These are phyloP conservation scores for Halocynthia aurantium DNA, from an alignment of 23 tunicate species.

Conservation along the genomic window DNA sequence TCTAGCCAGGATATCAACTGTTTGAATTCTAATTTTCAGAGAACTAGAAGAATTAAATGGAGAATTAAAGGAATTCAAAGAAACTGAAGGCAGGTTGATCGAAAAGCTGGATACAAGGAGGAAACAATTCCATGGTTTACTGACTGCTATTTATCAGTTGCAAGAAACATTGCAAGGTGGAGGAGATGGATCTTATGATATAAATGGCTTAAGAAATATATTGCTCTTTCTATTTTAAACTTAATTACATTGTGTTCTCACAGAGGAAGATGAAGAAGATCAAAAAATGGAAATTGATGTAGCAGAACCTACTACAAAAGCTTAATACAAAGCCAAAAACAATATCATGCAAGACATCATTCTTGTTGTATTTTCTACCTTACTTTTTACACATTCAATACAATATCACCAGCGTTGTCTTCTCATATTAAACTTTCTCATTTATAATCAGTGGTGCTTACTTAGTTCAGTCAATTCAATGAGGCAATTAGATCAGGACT, in stretches of 20 bases:
- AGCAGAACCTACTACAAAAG: neutral
- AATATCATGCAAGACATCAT: too few species aligned
- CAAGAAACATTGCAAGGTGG: conserved; percentile 34
- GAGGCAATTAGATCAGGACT: too few species aligned
- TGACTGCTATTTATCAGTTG: conserved; percentile 68
- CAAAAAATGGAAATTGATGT: conserved; percentile 12
- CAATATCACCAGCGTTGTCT: too few species aligned
- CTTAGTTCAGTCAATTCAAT: too few species aligned
- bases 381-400: neutral
- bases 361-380: neutral
- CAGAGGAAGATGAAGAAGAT: conserved; percentile 5
- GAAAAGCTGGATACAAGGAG: conserved; percentile 59
- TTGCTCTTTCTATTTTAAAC: neutral
- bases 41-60: conserved; percentile 49
- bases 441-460: too few species aligned
- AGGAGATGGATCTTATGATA: too few species aligned
- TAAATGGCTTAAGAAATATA: too few species aligned
- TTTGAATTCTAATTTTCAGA: conserved; percentile 9
- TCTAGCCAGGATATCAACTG: neutral
- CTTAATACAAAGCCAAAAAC: neutral
- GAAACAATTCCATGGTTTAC: conserved; percentile 81
- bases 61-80: conserved; percentile 48
- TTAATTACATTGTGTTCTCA: neutral
- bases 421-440: too few species aligned
- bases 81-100: conserved; percentile 36